phyloP scores from a whole-genome alignment of 2,113 vertebrate species.

The Ranitomeya variabilis region DNA sequence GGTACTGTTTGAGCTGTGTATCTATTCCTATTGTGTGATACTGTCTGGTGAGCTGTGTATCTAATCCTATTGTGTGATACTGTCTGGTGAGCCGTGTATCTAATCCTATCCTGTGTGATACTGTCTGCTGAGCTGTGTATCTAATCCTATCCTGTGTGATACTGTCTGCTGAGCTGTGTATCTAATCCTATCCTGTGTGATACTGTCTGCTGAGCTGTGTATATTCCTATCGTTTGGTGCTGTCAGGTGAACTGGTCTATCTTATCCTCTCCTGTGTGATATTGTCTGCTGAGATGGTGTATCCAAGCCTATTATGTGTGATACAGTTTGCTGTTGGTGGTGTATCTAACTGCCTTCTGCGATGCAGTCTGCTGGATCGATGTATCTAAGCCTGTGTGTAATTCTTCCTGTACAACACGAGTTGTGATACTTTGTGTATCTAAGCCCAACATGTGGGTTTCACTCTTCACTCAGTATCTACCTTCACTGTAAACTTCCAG shows the following conservation, averaged over 20 bases:
- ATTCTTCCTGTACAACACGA: no score
- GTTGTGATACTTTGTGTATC: no score
- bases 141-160: background rate
- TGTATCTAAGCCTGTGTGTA: no score
- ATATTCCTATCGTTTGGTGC: background rate
- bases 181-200: background rate
- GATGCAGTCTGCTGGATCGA: no score
- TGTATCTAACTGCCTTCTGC: no score
- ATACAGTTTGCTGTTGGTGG: no score
- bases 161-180: background rate
- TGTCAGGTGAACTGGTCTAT: background rate
- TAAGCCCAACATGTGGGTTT: no score
- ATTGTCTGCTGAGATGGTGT: background rate
- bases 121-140: no score
- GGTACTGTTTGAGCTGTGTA: background rate
- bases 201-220: background rate
- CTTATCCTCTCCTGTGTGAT: background rate
- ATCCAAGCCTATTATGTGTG: no score
- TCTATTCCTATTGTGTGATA: background rate
- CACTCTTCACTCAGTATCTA: background rate
- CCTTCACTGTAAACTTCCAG: background rate
- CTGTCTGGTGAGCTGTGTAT: background rate
- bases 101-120: no score
- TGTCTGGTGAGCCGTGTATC: no score
- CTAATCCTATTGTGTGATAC: no score